phyloP scores from a whole-genome alignment of 2,888 invertebrate species.

The Scotopteryx bipunctaria region DNA sequence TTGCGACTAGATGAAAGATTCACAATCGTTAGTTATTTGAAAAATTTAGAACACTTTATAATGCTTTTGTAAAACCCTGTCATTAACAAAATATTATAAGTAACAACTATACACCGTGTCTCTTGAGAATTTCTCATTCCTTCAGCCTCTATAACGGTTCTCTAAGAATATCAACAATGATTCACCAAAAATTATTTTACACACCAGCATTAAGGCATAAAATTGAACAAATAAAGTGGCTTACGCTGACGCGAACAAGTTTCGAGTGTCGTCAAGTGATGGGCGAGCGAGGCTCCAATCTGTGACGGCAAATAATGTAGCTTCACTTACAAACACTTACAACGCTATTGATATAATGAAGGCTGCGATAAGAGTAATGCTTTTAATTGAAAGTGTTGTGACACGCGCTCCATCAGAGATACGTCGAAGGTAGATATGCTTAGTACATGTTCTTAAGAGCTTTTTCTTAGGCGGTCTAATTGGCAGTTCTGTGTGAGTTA shows the following conservation, averaged over 20 bases:
- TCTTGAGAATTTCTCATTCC: conserved; percentile 21
- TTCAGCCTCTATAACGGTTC: conserved; percentile 40
- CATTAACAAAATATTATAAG: conserved; percentile 1
- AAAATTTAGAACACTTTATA: no score
- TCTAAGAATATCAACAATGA: conserved; percentile 23
- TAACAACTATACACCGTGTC: conserved; percentile 6
- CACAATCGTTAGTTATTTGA: no score
- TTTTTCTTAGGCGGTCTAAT: conserved; percentile 17
- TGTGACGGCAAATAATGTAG: conserved; percentile 73
- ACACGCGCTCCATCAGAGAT: conserved; percentile 24
- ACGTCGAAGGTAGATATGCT: conserved; percentile 19
- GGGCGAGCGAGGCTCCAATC: conserved; percentile 57
- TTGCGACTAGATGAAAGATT: no score
- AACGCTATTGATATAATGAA: conserved; percentile 69
- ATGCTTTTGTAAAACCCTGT: neutral
- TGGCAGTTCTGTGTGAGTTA: conserved; percentile 14
- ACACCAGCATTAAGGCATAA: conserved; percentile 33
- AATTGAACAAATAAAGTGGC: conserved; percentile 22
- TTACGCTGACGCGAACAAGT: conserved; percentile 39
- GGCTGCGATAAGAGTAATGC: conserved; percentile 68
- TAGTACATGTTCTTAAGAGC: conserved; percentile 15
- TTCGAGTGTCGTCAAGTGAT: conserved; percentile 53
- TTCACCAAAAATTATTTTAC: conserved; percentile 25
- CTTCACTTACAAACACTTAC: conserved; percentile 64
- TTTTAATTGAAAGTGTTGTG: conserved; percentile 64